phyloP scores from a whole-genome alignment of 2,113 vertebrate species.

The Phyllopteryx taeniolatus region DNA sequence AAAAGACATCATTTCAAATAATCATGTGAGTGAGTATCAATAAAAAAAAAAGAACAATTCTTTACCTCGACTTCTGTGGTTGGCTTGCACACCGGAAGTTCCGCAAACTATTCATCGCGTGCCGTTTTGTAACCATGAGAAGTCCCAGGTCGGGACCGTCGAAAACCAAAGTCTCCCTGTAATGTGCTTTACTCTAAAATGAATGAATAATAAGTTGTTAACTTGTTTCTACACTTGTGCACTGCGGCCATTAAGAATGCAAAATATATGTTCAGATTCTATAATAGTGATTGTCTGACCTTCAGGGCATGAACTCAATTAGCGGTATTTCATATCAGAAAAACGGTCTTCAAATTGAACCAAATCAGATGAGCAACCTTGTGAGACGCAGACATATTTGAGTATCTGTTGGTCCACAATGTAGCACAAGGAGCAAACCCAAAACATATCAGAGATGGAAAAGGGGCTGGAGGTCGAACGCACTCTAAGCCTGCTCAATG shows the following conservation, averaged over 20 bases:
- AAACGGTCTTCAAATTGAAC: neutral
- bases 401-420: conserved; percentile 27
- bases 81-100: no score
- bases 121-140: neutral
- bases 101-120: no score
- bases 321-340: neutral
- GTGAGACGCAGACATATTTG: conserved; percentile 8
- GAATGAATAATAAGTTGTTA: neutral
- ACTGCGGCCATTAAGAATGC: neutral
- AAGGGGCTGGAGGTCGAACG: conserved; percentile 48
- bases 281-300: neutral
- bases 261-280: neutral
- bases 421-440: conserved; percentile 20
- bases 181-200: neutral
- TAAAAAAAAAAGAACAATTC: no score
- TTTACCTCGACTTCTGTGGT: no score
- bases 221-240: neutral
- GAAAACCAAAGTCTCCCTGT: neutral
- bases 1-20: no score
- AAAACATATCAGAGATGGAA: conserved; percentile 47
- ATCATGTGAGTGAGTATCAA: no score
- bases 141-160: neutral
- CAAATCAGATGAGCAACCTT: neutral
- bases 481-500: conserved; percentile 53
- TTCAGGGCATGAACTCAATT: neutral